Base-by-base conservation (phyloP, 2,113 vertebrate species). In the Serinus canaria region DNA sequence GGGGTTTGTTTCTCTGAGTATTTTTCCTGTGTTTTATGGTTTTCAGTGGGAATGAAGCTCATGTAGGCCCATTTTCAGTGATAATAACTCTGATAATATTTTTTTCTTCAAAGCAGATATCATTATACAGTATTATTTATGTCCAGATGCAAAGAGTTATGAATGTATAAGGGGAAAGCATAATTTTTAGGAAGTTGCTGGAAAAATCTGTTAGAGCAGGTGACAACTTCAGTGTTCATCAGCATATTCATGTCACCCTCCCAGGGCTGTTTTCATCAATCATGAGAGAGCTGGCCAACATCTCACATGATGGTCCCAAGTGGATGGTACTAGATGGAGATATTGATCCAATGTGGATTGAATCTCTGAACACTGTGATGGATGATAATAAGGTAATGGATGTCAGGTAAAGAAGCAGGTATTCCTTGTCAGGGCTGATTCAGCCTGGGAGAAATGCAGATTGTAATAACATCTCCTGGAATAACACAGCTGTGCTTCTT, bases 301-400 rank as follows among this genome's bases (percentile, higher is more conserved):
- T 99, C 94, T 98, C 97, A 44, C 99, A 99, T 35, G 96, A 97
- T 1, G 99, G 99, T 47, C 99, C 99, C 49, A 99, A 99, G 96
- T 99, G 99, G 99, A 99, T 99, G 47, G 98, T 99, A 41, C 96
- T 99, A 80, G 99, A 99, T 92, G 99, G 99, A 31, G 99, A 99
- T 97, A 99, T 99, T 90, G 99, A 99, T 97, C 99, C 99, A 0
- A 99, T 99, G 99, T 99, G 99, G 99, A 99, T 99, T 79, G 99
- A 99, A 90, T 99, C 99, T 78, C 98, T 99, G 68, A 99, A 99
- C 97, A 99, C 99, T 5, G 99, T 99, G 96, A 99, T 99, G 99
- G 99, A 99, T 96, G 99, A 99, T 96, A 99, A 99, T 97, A 99
- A 99, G 99, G 99, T 99, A 98, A 92, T 46, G 56, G 56, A 39